phyloP scores from a whole-genome alignment of 2,113 vertebrate species.

The Notarius lentiginosus region DNA sequence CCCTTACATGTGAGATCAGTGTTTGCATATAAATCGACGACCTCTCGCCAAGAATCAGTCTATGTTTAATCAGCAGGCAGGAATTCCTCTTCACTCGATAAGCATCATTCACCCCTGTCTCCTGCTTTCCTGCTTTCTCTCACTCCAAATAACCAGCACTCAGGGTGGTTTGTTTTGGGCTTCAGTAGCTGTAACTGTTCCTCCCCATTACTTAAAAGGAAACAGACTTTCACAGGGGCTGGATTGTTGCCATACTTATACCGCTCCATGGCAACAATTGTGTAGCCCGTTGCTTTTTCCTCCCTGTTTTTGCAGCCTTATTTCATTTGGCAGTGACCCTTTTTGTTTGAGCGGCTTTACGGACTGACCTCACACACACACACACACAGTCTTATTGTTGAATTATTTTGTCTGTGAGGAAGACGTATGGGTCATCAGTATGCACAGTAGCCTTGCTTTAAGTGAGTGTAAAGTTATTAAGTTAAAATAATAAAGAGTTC shows the following conservation, averaged over 20 bases:
- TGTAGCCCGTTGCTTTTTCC: constrained; percentile 31
- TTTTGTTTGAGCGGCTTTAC: constrained; percentile 52
- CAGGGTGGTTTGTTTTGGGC: constrained; percentile 25
- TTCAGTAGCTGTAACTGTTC: constrained; percentile 26
- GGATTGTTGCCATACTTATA: constrained; percentile 55
- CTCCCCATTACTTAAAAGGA: constrained; percentile 46
- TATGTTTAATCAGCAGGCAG: constrained; percentile 39
- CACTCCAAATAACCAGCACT: background rate
- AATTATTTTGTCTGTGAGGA: constrained; percentile 39
- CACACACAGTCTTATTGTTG: constrained; percentile 52
- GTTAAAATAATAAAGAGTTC: background rate
- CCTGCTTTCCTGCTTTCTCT: constrained; percentile 7
- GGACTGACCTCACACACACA: constrained; percentile 52
- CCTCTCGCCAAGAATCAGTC: constrained; percentile 1
- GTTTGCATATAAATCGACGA: constrained; percentile 3
- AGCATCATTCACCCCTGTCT: constrained; percentile 37
- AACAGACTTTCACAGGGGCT: constrained; percentile 43
- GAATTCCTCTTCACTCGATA: constrained; percentile 46
- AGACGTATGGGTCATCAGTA: constrained; percentile 21
- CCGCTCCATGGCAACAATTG: constrained; percentile 56
- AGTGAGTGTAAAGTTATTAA: constrained; percentile 1
- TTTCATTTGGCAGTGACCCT: constrained; percentile 54
- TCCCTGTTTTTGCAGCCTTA: constrained; percentile 30
- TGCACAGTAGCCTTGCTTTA: constrained; percentile 25
- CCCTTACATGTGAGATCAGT: background rate